Evolutionary conservation across 2,888 invertebrate genomes (phyloP), one percentile per base, ranked within the genome.

Genomic region (Watsonalla binaria): DNA sequence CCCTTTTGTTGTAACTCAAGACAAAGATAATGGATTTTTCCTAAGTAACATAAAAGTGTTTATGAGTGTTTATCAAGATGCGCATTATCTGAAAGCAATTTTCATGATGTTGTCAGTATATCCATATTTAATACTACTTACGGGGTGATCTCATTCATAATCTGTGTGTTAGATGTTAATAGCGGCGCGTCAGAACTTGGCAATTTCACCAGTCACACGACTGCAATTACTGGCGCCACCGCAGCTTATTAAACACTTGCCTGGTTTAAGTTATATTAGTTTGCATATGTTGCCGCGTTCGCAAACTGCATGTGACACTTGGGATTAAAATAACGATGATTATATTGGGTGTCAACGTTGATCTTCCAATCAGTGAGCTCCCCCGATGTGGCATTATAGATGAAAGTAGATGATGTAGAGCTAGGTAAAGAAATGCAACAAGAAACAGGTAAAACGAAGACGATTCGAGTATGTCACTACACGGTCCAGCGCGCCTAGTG

Each of bases 401-500:
- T 61, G 60, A 57, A 61, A 59, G 58, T 56, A 57, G 56, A 57
- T 55, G 34, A 39, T 51, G 49, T 47, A 54, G 46, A 47, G 47
- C 45, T 52, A 51, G 42, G 11, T 11, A 11, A 47, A 34, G 46
- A 35, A 48, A 54, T 45, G 52, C 60, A 54, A 37, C 52, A 50
- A 48, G 61, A 61, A 55, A 60, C 58, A 57, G 64, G 54, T 51
- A 33, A 51, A 45, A 55, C 37, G 51, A 52, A 51, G 46, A 55
- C 37, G 51, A 52, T 51, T 50, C 49, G 54, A 54, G 46, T 35
- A 45, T 47, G 60, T 59, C 51, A 45, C 51, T 55, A 56, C 62
- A 61, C 66, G 69, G 65, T 68, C 64, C 60, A 65, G 60, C 57
- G 66, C 68, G 51, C 57, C 54, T 62, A 61, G 61, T 65, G 66